Conservation (phyloP, 2,888 invertebrate species). For the Monochamus alternatus region DNA sequence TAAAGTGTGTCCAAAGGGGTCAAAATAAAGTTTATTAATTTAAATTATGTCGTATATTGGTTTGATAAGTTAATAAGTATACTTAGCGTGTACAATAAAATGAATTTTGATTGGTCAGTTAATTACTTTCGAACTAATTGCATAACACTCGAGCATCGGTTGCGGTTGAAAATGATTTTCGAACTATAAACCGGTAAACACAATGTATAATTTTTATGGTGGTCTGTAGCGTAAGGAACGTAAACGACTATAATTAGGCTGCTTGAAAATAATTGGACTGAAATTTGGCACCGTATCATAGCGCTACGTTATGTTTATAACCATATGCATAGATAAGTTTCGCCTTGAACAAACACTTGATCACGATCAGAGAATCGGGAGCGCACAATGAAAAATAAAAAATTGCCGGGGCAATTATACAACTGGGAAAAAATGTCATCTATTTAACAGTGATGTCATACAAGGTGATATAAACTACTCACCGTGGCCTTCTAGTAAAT, state of each 20-base stretch:
- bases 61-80: not conserved
- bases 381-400: conserved; percentile 22
- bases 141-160: not conserved
- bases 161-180: conserved; percentile 9
- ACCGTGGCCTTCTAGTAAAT: conserved; percentile 22
- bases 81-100: conserved; percentile 14
- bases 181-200: conserved; percentile 8
- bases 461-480: conserved; percentile 21
- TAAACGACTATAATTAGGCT: conserved; percentile 3
- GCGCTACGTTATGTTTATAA: conserved; percentile 18
- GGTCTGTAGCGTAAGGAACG: conserved; percentile 2
- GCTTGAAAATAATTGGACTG: conserved; percentile 3
- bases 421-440: conserved; percentile 20
- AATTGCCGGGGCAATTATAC: conserved; percentile 17
- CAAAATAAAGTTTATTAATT: too few relatives aligned
- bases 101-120: conserved; percentile 9
- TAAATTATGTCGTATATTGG: not conserved
- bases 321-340: conserved; percentile 14
- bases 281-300: conserved; percentile 12
- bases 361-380: conserved; percentile 21
- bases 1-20: too few relatives aligned
- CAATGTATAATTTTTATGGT: conserved; percentile 3
- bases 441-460: conserved; percentile 13
- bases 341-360: conserved; percentile 29
- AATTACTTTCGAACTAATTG: conserved; percentile 5